phyloP scores from a whole-genome alignment of 2,113 vertebrate genomes.

The Egretta garzetta region DNA sequence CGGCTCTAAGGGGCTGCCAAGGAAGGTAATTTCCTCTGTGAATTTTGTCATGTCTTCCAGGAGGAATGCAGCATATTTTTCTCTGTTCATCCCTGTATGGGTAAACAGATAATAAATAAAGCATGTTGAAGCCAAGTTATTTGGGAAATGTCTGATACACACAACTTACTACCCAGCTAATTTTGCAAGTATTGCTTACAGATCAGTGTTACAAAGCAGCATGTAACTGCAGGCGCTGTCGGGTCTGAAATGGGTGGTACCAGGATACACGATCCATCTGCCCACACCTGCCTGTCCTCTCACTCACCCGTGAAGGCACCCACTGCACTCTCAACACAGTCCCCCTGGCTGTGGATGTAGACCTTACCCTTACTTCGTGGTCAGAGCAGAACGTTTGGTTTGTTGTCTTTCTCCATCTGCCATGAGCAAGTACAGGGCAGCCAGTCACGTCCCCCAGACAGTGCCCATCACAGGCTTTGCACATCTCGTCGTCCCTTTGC shows the following conservation, averaged over 20 bases:
- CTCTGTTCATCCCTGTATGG: background rate
- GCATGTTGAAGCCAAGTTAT: background rate
- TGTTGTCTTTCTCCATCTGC: background rate
- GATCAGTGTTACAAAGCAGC: background rate
- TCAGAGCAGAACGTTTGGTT: background rate
- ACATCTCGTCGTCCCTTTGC: background rate
- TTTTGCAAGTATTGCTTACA: background rate
- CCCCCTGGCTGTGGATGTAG: background rate
- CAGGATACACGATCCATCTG: background rate
- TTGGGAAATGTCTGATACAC: background rate
- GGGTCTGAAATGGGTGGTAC: background rate
- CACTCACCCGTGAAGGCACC: background rate
- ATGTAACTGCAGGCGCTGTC: background rate
- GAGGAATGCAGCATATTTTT: background rate
- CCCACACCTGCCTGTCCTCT: background rate
- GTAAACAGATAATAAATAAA: background rate
- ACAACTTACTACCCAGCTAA: background rate
- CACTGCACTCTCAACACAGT: background rate
- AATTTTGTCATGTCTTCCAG: background rate
- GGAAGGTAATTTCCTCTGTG: background rate
- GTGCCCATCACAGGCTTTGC: background rate
- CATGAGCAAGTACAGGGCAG: background rate
- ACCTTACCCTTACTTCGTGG: background rate
- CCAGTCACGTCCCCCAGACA: accelerated
- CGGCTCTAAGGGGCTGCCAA: background rate